Conservation (phyloP, 2,113 vertebrate species). For the Oophaga pumilio region DNA sequence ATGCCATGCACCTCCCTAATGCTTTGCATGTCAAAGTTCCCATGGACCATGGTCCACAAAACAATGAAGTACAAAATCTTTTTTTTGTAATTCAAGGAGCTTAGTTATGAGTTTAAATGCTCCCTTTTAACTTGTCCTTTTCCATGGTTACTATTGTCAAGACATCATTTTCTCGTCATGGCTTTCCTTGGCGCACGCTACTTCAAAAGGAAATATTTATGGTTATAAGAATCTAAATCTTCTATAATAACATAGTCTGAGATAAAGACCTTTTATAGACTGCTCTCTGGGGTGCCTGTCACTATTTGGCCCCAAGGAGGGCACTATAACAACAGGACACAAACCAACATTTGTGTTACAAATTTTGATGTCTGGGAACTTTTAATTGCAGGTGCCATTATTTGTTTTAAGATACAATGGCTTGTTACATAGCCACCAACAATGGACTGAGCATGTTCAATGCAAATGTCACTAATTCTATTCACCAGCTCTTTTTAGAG, state of each 20-base stretch:
- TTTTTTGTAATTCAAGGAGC: constrained; percentile 48
- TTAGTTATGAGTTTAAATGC: constrained; percentile 59
- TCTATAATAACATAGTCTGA: constrained; percentile 60
- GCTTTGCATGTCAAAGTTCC: constrained; percentile 50
- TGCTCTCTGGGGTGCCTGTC: constrained; percentile 60
- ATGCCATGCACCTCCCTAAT: constrained; percentile 46
- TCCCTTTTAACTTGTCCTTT: constrained; percentile 63
- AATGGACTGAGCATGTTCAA: constrained; percentile 1
- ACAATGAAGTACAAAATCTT: constrained; percentile 20
- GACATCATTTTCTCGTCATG: constrained; percentile 61
- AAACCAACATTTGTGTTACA: constrained; percentile 57
- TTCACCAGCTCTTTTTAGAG: neutral
- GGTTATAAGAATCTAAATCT: constrained; percentile 65
- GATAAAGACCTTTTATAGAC: constrained; percentile 64
- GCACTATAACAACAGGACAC: constrained; percentile 61
- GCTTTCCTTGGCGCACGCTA: constrained; percentile 45
- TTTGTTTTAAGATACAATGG: constrained; percentile 11
- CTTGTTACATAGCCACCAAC: constrained; percentile 15
- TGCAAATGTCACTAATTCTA: neutral
- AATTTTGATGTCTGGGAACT: constrained; percentile 29
- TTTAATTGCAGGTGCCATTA: constrained; percentile 16
- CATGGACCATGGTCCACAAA: constrained; percentile 51
- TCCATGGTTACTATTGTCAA: constrained; percentile 64
- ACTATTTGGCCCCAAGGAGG: constrained; percentile 49
- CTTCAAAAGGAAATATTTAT: constrained; percentile 68